phyloP scores from a whole-genome alignment of 2,113 vertebrate genomes.

The Fulica atra region DNA sequence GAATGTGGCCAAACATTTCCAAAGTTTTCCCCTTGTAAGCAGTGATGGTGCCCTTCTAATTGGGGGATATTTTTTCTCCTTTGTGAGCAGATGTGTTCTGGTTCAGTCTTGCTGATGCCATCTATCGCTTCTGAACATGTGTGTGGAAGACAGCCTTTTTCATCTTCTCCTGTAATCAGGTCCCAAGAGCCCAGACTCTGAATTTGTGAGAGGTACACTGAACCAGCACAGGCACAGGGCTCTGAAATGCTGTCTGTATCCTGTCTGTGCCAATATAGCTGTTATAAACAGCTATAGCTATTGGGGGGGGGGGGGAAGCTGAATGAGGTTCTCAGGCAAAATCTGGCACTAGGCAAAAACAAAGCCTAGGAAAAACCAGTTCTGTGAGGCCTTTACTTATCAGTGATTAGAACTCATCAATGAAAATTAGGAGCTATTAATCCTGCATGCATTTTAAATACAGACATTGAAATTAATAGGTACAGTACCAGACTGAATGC shows the following conservation, averaged over 20 bases:
- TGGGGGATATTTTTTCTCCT: conserved; percentile 67
- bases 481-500: conserved; percentile 30
- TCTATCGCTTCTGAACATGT: conserved; percentile 60
- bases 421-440: conserved; percentile 69
- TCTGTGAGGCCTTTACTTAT: conserved; percentile 67
- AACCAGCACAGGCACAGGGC: background rate
- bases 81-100: conserved; percentile 26
- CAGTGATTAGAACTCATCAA: conserved; percentile 60
- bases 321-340: conserved; percentile 49
- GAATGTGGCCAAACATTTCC: background rate
- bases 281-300: background rate
- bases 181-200: conserved; percentile 52
- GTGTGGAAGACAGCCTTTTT: conserved; percentile 67
- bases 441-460: conserved; percentile 64
- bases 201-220: conserved; percentile 47
- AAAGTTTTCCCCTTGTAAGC: conserved; percentile 29
- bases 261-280: background rate
- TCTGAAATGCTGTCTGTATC: background rate
- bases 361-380: conserved; percentile 48
- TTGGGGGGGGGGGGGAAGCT: conserved; percentile 36
- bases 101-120: conserved; percentile 39
- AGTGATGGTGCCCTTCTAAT: conserved; percentile 45
- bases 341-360: conserved; percentile 45
- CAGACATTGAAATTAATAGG: conserved; percentile 47
- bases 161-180: conserved; percentile 71